Evolutionary conservation across 2,113 vertebrate species (phyloP).

Genomic region (Eurystomus gularis): DNA sequence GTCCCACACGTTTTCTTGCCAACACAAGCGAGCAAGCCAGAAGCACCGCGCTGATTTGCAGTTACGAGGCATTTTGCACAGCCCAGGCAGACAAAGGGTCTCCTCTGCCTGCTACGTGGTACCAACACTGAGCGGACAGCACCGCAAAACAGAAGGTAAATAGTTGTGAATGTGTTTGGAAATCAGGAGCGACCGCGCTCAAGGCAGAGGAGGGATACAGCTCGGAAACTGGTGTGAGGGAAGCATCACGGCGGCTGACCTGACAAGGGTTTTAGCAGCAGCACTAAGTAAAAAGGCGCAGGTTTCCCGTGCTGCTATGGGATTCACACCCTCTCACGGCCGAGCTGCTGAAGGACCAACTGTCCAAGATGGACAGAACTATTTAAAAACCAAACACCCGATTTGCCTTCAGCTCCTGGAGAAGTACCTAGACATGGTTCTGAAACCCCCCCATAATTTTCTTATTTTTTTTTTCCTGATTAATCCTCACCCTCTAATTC

Average conservation of each 20-base stretch:
- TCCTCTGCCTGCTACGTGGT: neutral
- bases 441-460: neutral
- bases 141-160: neutral
- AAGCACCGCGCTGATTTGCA: neutral
- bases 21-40: neutral
- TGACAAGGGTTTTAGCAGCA: neutral
- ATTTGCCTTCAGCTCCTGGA: neutral
- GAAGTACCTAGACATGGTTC: neutral
- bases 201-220: neutral
- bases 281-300: neutral
- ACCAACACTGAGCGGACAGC: fast-evolving
- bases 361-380: neutral
- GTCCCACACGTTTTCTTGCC: neutral
- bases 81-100: neutral
- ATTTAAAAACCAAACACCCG: neutral
- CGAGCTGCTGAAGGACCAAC: neutral
- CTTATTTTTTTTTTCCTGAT: neutral
- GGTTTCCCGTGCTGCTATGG: neutral
- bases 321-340: neutral
- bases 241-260: neutral
- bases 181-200: neutral
- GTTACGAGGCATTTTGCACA: neutral
- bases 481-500: neutral
- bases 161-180: neutral
- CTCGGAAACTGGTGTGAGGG: neutral